These are phyloP conservation scores for Erpetoichthys calabaricus DNA, from an alignment of 2,797 vertebrate species.

Conservation along the genomic window DNA sequence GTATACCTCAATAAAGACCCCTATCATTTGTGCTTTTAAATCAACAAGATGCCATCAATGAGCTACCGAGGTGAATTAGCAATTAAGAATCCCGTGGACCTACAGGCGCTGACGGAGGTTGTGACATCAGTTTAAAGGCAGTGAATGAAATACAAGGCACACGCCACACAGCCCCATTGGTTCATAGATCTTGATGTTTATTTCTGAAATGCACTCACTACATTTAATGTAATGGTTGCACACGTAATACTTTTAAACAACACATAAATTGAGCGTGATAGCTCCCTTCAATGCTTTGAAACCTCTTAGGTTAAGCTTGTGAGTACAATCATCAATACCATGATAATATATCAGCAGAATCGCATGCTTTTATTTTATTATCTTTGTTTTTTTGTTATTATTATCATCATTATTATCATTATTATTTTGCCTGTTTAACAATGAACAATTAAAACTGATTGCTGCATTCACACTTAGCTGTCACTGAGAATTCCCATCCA, in stretches of 20 bases:
- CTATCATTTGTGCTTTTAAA: no score
- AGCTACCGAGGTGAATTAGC: no score
- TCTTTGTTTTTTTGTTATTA: conserved; percentile 10
- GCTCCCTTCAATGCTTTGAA: conserved; percentile 17
- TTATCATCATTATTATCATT: conserved; percentile 8
- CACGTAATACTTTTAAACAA: conserved; percentile 31
- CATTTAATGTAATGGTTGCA: conserved; percentile 37
- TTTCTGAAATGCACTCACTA: conserved; percentile 55
- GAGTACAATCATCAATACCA: conserved; percentile 34
- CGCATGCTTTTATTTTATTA: conserved; percentile 35
- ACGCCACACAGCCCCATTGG: not conserved
- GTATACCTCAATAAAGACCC: no score
- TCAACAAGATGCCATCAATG: no score
- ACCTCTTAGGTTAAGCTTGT: conserved; percentile 20
- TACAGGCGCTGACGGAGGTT: no score
- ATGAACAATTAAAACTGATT: conserved; percentile 23
- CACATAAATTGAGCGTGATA: conserved; percentile 21
- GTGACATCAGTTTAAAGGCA: no score
- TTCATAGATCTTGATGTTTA: conserved; percentile 31
- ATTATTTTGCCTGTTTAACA: conserved; percentile 17
- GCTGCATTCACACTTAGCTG: conserved; percentile 32
- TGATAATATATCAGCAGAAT: conserved; percentile 30
- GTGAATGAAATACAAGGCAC: not conserved
- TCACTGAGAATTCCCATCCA: conserved; percentile 4
- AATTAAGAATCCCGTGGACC: no score